These are phyloP conservation scores for Disparrhopalites patrizii DNA, from an alignment of 2,888 invertebrate species.

Conservation along the genomic window DNA sequence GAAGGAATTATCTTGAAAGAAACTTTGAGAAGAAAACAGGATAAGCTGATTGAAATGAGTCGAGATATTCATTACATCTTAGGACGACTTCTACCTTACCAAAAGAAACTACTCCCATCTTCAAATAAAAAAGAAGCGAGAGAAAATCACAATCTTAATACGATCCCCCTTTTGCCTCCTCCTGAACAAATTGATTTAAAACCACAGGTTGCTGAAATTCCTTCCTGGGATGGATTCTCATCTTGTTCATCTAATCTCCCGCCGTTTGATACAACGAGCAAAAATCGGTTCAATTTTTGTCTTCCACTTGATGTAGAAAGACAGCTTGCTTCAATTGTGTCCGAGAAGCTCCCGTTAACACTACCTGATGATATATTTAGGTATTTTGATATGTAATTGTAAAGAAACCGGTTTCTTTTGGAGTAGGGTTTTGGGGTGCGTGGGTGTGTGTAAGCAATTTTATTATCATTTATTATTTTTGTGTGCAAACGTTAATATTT, in stretches of 20 bases:
- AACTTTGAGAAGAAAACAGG: conserved; percentile 19
- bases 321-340: conserved; percentile 23
- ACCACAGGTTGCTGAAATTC: conserved; percentile 2
- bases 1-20: conserved; percentile 23
- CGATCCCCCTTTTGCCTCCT: background rate
- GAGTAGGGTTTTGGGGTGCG: too few species aligned
- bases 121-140: background rate
- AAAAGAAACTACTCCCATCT: conserved; percentile 13
- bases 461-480: background rate
- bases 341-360: conserved; percentile 22
- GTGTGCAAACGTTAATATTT: background rate
- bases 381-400: background rate
- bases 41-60: conserved; percentile 24
- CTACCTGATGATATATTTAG: conserved; percentile 30
- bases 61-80: conserved; percentile 27
- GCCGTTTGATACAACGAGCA: background rate
- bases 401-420: background rate
- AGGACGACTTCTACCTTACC: conserved; percentile 20
- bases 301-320: conserved; percentile 24
- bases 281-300: conserved; percentile 20
- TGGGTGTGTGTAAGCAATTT: background rate
- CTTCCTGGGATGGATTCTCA: conserved; percentile 12
- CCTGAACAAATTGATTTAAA: conserved; percentile 14
- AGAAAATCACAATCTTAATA: background rate
- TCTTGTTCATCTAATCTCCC: conserved; percentile 8